A percentile compares a stretch with the other conserved stretches of the same genome.
phyloP scores from a whole-genome alignment of 2,888 invertebrate genomes.

The Dicranocentrus wangi region DNA sequence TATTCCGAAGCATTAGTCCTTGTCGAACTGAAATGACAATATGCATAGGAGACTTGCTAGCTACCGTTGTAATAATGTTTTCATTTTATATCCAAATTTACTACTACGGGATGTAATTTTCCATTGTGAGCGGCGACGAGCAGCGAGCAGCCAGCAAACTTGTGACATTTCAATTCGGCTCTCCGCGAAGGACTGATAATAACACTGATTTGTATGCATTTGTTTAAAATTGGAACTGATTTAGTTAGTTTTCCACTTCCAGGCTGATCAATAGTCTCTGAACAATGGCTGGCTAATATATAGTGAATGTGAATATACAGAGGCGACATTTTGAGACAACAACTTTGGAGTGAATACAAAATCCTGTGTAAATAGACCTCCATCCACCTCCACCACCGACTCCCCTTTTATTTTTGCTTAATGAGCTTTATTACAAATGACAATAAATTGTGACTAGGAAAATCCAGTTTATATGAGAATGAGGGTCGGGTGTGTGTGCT shows the following conservation, averaged over 20 bases:
- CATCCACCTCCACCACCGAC: not conserved
- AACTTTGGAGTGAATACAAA: not conserved
- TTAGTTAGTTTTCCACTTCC: conserved; percentile 3
- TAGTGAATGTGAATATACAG: not conserved
- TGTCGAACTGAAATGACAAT: conserved; percentile 53
- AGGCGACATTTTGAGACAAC: not conserved
- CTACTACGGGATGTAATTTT: too few species aligned
- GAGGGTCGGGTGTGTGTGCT: not conserved
- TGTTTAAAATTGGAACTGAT: conserved; percentile 44
- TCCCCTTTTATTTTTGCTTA: conserved; percentile 35
- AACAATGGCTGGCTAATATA: not conserved
- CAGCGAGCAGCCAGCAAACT: too few species aligned
- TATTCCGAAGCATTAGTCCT: conserved; percentile 53
- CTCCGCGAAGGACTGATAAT: conserved; percentile 24
- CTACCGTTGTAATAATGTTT: too few species aligned
- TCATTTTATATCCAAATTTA: too few species aligned
- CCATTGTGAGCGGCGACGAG: too few species aligned
- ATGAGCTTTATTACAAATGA: conserved; percentile 51
- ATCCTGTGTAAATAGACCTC: not conserved
- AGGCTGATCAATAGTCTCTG: not conserved
- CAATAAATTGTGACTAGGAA: conserved; percentile 33
- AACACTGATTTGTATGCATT: conserved; percentile 48
- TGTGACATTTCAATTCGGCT: conserved; percentile 27
- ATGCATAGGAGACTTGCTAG: conserved; percentile 37
- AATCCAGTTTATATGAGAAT: not conserved